Evolutionary conservation across 2,888 invertebrate species (phyloP), one percentile per base, ranked within the genome.

Genomic region (Lochmaea crataegi): DNA sequence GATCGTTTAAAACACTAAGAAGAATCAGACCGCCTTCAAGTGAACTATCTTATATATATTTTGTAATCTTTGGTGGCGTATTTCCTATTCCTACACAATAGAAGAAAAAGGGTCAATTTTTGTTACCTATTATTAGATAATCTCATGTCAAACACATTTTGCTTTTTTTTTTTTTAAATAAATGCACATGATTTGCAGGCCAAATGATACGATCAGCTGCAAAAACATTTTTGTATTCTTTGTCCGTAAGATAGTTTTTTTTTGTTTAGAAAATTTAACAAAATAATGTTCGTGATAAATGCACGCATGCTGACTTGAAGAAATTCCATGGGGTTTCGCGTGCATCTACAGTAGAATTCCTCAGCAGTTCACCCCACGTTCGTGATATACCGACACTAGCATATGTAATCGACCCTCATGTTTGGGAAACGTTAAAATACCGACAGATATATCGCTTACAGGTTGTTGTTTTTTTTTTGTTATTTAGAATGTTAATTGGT

Each of bases 311-410:
- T 45, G 14, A 11, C 45, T 45, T 12, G 16, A 53, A 53, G 10
- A 18, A 53, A 53, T 18, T 53, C 18, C 53, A 11, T 2, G 12
- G 45, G 45, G 6, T 14, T 45, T 53, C 53, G 53, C 16, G 53
- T 53, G 53, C 53, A 53, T 53, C 16, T 53, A 18, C 53, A 18
- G 53, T 53, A 16, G 53, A 53, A 53, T 53, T 18, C 53, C 53
- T 53, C 53, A 53, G 53, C 16, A 18, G 53, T 53, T 53, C 53
- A 53, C 53, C 53, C 18, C 53, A 2, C 16, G 53, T 53, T 53
- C 53, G 53, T 53, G 53, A 18, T 53, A 53, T 53, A 53, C 53
- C 53, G 53, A 53, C 53, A 53, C 53, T 53, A 53, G 53, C 53
- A 53, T 53, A 53, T 53, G 53, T 53, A 53, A 53, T 53, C 18